phyloP scores from a whole-genome alignment of 2,797 vertebrate species.

The Caiman crocodilus region DNA sequence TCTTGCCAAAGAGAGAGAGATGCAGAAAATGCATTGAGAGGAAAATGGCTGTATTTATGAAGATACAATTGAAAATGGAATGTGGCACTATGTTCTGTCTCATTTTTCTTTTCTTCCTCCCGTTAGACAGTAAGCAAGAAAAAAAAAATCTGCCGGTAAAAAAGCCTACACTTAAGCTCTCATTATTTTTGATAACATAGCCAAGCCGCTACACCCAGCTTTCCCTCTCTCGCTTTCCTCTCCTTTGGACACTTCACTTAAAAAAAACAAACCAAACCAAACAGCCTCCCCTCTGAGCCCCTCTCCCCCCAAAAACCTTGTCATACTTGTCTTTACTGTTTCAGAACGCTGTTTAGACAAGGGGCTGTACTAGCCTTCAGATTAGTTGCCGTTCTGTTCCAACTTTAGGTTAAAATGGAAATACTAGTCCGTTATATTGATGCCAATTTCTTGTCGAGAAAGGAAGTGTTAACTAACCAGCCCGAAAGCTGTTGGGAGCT shows the following conservation, averaged over 20 bases:
- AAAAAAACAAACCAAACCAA: not conserved
- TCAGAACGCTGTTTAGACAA: not conserved
- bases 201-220: not conserved
- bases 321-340: not conserved
- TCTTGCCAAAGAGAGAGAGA: not conserved
- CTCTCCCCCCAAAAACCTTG: not conserved
- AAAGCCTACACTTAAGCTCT: not conserved
- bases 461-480: not conserved
- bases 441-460: not conserved
- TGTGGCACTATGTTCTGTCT: not conserved
- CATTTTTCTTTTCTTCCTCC: conserved; percentile 25
- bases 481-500: rapidly evolving
- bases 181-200: not conserved
- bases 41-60: not conserved
- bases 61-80: conserved; percentile 33
- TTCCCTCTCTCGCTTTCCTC: not conserved
- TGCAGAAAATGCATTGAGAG: conserved; percentile 26
- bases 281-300: no score
- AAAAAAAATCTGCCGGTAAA: not conserved
- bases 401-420: not conserved
- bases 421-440: not conserved
- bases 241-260: not conserved
- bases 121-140: not conserved
- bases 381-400: not conserved
- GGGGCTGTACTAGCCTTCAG: not conserved